These are phyloP conservation scores for Berghia stephanieae DNA, from an alignment of 1,140 invertebrate species.

Conservation along the genomic window DNA sequence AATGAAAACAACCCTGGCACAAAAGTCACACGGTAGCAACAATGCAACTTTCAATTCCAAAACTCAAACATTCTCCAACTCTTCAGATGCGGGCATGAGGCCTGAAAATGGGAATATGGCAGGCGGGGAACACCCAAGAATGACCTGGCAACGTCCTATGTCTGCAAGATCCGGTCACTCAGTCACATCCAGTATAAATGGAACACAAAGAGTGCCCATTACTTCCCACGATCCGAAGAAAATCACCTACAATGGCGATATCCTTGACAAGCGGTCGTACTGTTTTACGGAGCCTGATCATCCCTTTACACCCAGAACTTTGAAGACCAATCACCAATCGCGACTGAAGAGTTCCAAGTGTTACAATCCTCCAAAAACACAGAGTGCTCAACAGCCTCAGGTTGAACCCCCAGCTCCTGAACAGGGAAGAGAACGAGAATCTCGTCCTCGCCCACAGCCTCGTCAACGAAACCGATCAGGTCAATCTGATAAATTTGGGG, in stretches of 20 bases:
- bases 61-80: not conserved
- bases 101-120: not conserved
- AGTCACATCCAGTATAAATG: not conserved
- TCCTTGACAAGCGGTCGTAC: constrained; percentile 57
- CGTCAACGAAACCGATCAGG: constrained; percentile 4
- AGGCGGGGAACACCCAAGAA: not conserved
- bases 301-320: constrained; percentile 61
- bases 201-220: not conserved
- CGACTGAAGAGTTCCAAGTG: constrained; percentile 61
- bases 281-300: constrained; percentile 60
- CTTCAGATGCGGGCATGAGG: no score
- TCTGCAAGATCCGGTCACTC: constrained; percentile 27
- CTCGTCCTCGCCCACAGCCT: no score
- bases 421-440: not conserved
- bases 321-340: constrained; percentile 58
- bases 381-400: not conserved
- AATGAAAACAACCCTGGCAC: constrained; percentile 49
- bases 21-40: constrained; percentile 34
- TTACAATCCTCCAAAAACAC: constrained; percentile 51
- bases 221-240: constrained; percentile 25
- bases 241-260: constrained; percentile 56
- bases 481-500: not conserved
- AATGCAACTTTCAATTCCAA: constrained; percentile 40
- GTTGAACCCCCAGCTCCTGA: not conserved
- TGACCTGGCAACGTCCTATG: constrained; percentile 21